Evolutionary conservation across 2,888 invertebrate genomes (phyloP), one percentile per base, ranked within the genome.

Genomic region (Bellardia bayeri): DNA sequence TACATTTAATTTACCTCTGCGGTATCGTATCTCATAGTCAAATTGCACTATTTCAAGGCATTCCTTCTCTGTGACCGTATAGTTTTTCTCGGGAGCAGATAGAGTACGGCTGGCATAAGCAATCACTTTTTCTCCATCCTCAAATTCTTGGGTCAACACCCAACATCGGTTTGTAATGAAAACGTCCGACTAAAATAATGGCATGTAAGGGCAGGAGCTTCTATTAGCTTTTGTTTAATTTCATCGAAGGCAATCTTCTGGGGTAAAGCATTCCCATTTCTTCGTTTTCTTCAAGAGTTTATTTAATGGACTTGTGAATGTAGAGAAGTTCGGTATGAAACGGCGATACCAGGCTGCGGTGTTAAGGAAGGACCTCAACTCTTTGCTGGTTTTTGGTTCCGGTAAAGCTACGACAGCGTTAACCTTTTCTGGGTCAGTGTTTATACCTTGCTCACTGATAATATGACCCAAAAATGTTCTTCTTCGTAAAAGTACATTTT

Each of bases 61-160:
- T 30, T 85, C 75, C 45, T 81, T 74, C 14, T 85, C 80, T 16
- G 54, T 54, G 2, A 75, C 45, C 8, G 75, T 82, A 49, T 82
- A 86, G 8, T 79, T 82, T 1, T 16, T 9, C 40, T 86, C 80
- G 0, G 82, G 42, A 1, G 42, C 42, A 42, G 42, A 69, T 2
- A 86, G 23, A 11, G 33, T 33, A 7, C 71, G 54, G 6, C 42
- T 42, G 42, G 42, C 42, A 3, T 42, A 42, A 1, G 42, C 42
- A 9, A 42, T 42, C 42, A 42, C 42, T 5, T 42, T 42, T 6
- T 6, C 42, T 6, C 69, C 69, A 5, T 69, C 54, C 14, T 69
- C 69, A 14, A 69, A 69, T 51, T 49, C 33, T 33, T 69, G 69
- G 1, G 69, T 69, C n/a, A 69, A 14, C 3, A 69, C 51, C 54